These are phyloP conservation scores for Chaenogobius annularis DNA, from an alignment of 2,113 vertebrate species.

Conservation along the genomic window DNA sequence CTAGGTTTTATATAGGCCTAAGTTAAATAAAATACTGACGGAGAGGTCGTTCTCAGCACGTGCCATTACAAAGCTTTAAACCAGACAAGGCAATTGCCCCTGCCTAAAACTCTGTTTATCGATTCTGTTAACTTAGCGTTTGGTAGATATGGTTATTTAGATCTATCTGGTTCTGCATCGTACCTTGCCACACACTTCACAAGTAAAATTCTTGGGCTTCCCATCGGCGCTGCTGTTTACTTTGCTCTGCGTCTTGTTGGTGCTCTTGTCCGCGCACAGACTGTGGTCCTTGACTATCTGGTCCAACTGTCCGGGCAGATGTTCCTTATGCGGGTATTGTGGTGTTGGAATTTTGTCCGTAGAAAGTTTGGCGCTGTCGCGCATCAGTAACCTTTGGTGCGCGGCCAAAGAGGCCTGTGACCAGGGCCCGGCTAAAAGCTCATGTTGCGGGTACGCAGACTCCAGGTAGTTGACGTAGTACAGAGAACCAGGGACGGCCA, in stretches of 20 bases:
- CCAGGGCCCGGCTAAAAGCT: slow-evolving; percentile 88
- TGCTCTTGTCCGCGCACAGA: slow-evolving; percentile 79
- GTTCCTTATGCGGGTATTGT: slow-evolving; percentile 90
- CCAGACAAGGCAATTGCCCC: not conserved
- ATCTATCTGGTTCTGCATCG: not conserved
- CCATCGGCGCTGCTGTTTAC: slow-evolving; percentile 78
- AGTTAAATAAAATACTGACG: not conserved
- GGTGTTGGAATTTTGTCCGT: slow-evolving; percentile 84
- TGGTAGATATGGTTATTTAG: not conserved
- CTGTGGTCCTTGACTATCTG: slow-evolving; percentile 91
- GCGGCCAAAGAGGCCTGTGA: slow-evolving; percentile 86
- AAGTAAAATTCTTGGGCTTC: slow-evolving; percentile 97
- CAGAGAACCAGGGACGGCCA: slow-evolving; percentile 86
- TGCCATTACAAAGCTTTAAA: not conserved
- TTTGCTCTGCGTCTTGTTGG: slow-evolving; percentile 83
- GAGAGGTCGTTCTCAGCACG: not conserved
- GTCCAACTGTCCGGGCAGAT: slow-evolving; percentile 91
- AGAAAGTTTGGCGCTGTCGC: slow-evolving; percentile 90
- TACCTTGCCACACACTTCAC: slow-evolving; percentile 98
- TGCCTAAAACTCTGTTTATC: not conserved
- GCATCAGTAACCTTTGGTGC: slow-evolving; percentile 90
- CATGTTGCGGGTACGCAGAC: slow-evolving; percentile 87
- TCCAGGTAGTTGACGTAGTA: slow-evolving; percentile 98
- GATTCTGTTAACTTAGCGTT: not conserved
- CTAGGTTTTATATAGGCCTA: no score